A percentile compares a stretch with the other conserved stretches of the same genome.
Conservation (phyloP, 2,113 vertebrate genomes). For the Hippotragus niger region DNA sequence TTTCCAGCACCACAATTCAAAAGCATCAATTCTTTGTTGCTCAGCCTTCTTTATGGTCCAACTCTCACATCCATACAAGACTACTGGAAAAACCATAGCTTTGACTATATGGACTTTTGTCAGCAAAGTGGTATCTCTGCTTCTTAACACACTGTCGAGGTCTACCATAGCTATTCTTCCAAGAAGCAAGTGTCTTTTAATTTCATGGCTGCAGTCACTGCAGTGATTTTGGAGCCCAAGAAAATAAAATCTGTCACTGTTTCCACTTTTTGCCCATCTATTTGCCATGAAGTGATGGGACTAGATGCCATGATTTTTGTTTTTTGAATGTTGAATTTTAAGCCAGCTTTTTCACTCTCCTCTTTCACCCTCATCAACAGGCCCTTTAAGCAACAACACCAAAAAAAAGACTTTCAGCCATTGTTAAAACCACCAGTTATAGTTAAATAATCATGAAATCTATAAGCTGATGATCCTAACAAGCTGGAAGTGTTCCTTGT, state of each 20-base stretch:
- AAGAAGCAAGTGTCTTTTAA: neutral
- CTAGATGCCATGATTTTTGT: neutral
- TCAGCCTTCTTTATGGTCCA: neutral
- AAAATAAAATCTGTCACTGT: neutral
- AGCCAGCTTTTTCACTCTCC: neutral
- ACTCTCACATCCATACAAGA: neutral
- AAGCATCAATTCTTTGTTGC: neutral
- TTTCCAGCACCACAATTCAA: neutral
- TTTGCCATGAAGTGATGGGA: neutral
- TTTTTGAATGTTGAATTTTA: neutral
- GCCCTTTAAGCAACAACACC: neutral
- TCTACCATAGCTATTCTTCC: neutral
- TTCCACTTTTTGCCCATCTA: neutral
- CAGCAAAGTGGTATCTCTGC: neutral
- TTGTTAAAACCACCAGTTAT: neutral
- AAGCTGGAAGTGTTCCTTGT: neutral
- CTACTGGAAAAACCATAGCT: neutral
- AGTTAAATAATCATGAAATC: neutral
- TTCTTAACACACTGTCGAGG: neutral
- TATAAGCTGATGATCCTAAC: neutral
- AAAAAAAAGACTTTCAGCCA: neutral
- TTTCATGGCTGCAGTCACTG: neutral
- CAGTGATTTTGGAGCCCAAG: neutral
- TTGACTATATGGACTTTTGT: neutral
- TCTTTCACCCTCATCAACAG: neutral